A percentile compares a stretch with the other conserved stretches of the same genome.
These are phyloP conservation scores for Hyposmocoma kahamanoa DNA, from an alignment of 1,140 invertebrate species.

Conservation along the genomic window DNA sequence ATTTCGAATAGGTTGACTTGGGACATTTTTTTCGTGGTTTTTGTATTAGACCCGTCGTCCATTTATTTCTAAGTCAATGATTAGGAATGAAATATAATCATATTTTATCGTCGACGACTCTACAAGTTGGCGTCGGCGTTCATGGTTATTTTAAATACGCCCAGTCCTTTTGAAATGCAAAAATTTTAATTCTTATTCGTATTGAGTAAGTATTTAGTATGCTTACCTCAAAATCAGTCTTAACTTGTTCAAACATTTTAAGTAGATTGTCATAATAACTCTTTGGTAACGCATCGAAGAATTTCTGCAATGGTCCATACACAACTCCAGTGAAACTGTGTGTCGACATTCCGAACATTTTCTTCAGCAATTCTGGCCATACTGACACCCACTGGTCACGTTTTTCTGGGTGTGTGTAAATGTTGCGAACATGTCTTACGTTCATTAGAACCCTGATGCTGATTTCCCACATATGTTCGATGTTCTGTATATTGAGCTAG, in stretches of 20 bases:
- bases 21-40: too few species aligned
- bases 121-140: too few species aligned
- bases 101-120: too few species aligned
- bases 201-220: too few species aligned
- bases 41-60: too few species aligned
- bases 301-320: constrained; percentile 74
- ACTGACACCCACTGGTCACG: constrained; percentile 74
- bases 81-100: too few species aligned
- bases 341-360: constrained; percentile 73
- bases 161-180: too few species aligned
- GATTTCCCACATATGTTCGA: constrained; percentile 77
- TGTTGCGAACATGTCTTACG: constrained; percentile 75
- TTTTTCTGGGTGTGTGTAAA: constrained; percentile 75
- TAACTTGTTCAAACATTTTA: constrained; percentile 72
- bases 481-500: constrained; percentile 74
- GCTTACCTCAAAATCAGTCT: constrained; percentile 74
- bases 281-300: constrained; percentile 67
- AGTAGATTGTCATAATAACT: constrained; percentile 67
- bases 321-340: constrained; percentile 73
- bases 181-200: too few species aligned
- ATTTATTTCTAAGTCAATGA: too few species aligned
- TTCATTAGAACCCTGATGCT: constrained; percentile 73
- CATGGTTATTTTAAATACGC: too few species aligned
- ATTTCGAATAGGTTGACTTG: too few species aligned
- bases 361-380: constrained; percentile 73